Conservation (phyloP, 2,888 invertebrate genomes). For the Achlya flavicornis region DNA sequence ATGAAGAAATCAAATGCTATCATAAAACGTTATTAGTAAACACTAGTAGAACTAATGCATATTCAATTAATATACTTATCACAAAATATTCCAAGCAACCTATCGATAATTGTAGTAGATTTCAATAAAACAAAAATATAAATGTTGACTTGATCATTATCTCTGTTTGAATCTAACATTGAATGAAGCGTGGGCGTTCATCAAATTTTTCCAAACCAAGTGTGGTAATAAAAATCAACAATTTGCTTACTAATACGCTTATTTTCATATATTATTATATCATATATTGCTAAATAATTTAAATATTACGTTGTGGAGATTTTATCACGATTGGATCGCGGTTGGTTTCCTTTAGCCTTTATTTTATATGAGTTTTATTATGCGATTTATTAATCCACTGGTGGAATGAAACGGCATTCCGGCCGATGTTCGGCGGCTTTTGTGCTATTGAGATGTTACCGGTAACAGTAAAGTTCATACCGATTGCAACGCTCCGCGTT, state of each 20-base stretch:
- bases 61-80: neutral
- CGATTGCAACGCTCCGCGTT: slow-evolving; percentile 19
- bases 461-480: slow-evolving; percentile 29
- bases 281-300: slow-evolving; percentile 61
- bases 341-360: slow-evolving; percentile 50
- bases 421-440: slow-evolving; percentile 45
- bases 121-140: neutral
- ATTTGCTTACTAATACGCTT: slow-evolving; percentile 64
- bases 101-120: neutral
- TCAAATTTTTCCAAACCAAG: slow-evolving; percentile 46
- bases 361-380: slow-evolving; percentile 62
- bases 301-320: slow-evolving; percentile 56
- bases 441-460: slow-evolving; percentile 57
- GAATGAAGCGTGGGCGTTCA: slow-evolving; percentile 46
- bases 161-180: slow-evolving; percentile 36
- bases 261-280: too few species aligned
- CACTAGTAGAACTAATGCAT: neutral
- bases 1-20: too few species aligned
- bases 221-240: slow-evolving; percentile 47
- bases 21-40: neutral
- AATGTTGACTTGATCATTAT: slow-evolving; percentile 34
- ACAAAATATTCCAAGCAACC: neutral
- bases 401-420: slow-evolving; percentile 55
- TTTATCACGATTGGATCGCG: slow-evolving; percentile 51
- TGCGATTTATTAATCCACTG: slow-evolving; percentile 57